Evolutionary conservation across 1,140 invertebrate species (phyloP), one percentile per base, ranked within the genome.

Genomic region (Habropoda laboriosa): DNA sequence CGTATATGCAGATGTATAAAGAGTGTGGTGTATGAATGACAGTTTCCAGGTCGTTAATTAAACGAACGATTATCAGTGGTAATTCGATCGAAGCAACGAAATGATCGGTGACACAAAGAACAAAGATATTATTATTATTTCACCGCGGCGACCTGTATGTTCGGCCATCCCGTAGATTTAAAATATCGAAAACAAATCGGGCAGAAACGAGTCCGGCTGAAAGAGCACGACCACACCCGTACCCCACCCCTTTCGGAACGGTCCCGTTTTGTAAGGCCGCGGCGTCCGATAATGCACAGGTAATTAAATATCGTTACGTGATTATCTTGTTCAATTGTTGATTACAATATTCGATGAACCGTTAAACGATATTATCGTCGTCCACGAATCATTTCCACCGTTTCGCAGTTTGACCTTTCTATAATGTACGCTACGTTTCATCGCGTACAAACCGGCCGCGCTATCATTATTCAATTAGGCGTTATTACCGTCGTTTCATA

Each of bases 351-450:
- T 61, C 76, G 57, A 45, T 42, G 76, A 63, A 61, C 76, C 55
- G 68, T 79, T 53, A 79, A 79, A 72, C 21, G 67, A 61, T 79
- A 79, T 61, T 72, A 79, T 79, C 45, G 47, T 71, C 12, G 40
- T 21, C 42, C 24, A n/a, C 30, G 38, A 72, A 79, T 61, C 68
- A 63, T 79, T 61, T 71, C 40, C 35, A 30, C 74, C 40, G 42
- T 32, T 76, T 64, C 60, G 35, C 58, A 21, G 32, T 66, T 53
- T 58, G 74, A 77, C 74, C 74, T 58, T n/a, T 55, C 74, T 38
- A 27, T 47, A 70, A 70, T 70, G 66, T 24, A 58, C 40, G 61
- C 16, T 42, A 53, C 53, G 21, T 70, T 77, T 68, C 64, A 53
- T 40, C 27, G 40, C 42, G 45, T 12, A 16, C n/a, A 51, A 18